Conservation (phyloP, 2,113 vertebrate species). For the Hyla sarda region DNA sequence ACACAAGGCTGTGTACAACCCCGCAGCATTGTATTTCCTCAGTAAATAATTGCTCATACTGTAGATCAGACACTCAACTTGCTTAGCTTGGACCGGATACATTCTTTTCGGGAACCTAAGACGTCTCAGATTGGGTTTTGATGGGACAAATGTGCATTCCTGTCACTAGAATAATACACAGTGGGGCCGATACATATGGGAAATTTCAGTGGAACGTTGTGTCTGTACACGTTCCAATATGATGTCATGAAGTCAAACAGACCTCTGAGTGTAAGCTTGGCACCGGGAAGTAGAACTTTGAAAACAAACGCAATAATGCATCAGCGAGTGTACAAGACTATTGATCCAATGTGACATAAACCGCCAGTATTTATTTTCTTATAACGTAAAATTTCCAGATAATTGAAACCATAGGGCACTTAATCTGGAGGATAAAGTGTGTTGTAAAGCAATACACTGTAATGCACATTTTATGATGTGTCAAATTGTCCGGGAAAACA, state of each 20-base stretch:
- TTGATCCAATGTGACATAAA: slow-evolving; percentile 58
- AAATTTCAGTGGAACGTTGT: slow-evolving; percentile 63
- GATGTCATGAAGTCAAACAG: slow-evolving; percentile 64
- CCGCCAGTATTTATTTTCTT: slow-evolving; percentile 59
- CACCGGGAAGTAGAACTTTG: slow-evolving; percentile 48
- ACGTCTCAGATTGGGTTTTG: slow-evolving; percentile 58
- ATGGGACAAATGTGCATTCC: slow-evolving; percentile 60
- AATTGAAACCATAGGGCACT: slow-evolving; percentile 35
- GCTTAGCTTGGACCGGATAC: slow-evolving; percentile 23
- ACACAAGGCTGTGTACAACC: neutral
- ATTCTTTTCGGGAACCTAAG: slow-evolving; percentile 18
- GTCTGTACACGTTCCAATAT: slow-evolving; percentile 59
- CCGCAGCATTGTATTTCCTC: neutral
- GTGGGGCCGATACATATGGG: slow-evolving; percentile 57
- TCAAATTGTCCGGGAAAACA: slow-evolving; percentile 1
- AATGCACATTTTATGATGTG: slow-evolving; percentile 26
- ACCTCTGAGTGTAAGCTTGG: slow-evolving; percentile 56
- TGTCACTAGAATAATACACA: slow-evolving; percentile 62
- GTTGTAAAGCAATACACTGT: slow-evolving; percentile 1
- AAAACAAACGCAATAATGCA: slow-evolving; percentile 60
- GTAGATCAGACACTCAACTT: slow-evolving; percentile 39
- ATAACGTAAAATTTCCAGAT: slow-evolving; percentile 43
- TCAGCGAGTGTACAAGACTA: slow-evolving; percentile 60
- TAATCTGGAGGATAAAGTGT: slow-evolving; percentile 18
- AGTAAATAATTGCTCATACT: slow-evolving; percentile 21